Percentiles rank a stretch among this genome's conserved stretches.
Conservation (phyloP, 2,797 vertebrate genomes). For the Pogonophryne albipinna region DNA sequence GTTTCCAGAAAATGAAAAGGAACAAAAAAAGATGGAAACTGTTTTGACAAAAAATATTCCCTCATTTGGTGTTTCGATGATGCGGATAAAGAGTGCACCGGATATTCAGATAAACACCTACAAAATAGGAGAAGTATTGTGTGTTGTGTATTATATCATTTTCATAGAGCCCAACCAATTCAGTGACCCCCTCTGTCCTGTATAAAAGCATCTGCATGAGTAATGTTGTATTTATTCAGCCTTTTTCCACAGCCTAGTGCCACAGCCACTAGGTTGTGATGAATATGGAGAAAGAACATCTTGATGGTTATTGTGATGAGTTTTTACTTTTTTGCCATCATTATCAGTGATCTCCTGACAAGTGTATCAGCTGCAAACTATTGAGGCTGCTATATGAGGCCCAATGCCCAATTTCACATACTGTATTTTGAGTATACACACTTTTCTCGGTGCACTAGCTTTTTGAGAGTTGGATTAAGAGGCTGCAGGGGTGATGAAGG, state of each 20-base stretch:
- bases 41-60: not conserved
- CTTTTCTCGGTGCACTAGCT: not conserved
- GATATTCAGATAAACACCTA: not conserved
- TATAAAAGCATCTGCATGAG: not conserved
- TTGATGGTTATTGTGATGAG: not conserved
- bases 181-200: not conserved
- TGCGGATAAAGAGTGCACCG: not conserved
- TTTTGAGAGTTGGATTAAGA: slow-evolving; percentile 19
- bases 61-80: not conserved
- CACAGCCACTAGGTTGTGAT: not conserved
- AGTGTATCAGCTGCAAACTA: not conserved
- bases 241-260: not conserved
- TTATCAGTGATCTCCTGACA: not conserved
- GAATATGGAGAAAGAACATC: not conserved
- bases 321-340: not conserved
- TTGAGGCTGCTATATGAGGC: not conserved
- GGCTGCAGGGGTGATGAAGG: slow-evolving; percentile 17
- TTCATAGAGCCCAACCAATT: not conserved
- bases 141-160: not conserved
- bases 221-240: not conserved
- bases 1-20: not conserved
- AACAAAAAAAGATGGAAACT: not conserved
- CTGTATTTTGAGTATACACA: not conserved
- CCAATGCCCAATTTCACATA: too few species aligned
- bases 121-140: too few species aligned